phyloP scores from a whole-genome alignment of 1,140 invertebrate genomes.

The Drosophila kohkoa region DNA sequence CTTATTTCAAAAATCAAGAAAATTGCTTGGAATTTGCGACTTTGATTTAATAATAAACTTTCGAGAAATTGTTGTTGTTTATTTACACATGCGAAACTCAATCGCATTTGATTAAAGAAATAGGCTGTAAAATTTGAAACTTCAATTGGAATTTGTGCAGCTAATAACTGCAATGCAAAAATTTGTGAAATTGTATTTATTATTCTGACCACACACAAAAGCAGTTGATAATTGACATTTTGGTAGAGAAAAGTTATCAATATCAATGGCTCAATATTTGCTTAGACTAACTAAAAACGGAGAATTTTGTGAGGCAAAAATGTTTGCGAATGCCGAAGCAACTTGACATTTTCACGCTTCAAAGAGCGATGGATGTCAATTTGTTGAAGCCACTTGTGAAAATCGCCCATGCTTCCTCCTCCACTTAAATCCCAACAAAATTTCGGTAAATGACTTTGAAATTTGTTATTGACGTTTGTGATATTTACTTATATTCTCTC shows the following conservation, averaged over 20 bases:
- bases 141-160: slow-evolving; percentile 1
- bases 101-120: background rate
- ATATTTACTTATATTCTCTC: slow-evolving; percentile 62
- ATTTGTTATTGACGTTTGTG: slow-evolving; percentile 4
- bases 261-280: slow-evolving; percentile 1
- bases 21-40: no score
- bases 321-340: slow-evolving; percentile 69
- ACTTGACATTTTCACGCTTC: slow-evolving; percentile 80
- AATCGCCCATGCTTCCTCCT: background rate
- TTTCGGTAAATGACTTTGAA: slow-evolving; percentile 1
- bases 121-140: background rate
- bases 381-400: slow-evolving; percentile 7
- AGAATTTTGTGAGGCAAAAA: slow-evolving; percentile 20
- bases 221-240: slow-evolving; percentile 70
- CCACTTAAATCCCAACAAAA: background rate
- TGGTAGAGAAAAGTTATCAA: slow-evolving; percentile 16
- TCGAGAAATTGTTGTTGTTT: background rate
- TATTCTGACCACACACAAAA: background rate
- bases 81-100: no score
- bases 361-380: slow-evolving; percentile 49
- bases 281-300: slow-evolving; percentile 14
- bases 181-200: slow-evolving; percentile 2
- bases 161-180: background rate
- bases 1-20: no score
- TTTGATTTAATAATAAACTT: background rate